These are phyloP conservation scores for Mesitornis unicolor DNA, from an alignment of 2,113 vertebrate genomes.

Conservation along the genomic window DNA sequence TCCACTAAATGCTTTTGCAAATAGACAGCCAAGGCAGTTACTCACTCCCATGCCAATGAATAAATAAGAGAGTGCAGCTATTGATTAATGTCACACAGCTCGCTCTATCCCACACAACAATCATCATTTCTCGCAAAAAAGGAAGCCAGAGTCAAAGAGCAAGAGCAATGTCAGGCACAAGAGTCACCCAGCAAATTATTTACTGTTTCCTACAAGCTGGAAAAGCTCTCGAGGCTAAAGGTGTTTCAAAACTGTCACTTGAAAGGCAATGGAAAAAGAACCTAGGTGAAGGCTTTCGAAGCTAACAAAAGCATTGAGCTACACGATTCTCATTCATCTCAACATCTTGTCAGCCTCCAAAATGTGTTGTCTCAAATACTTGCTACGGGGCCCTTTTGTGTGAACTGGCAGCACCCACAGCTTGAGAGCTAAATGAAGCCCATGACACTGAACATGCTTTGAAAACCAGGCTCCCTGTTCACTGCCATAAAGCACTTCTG, in stretches of 20 bases:
- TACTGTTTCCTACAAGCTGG: conserved; percentile 33
- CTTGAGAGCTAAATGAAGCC: neutral
- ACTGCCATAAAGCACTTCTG: neutral
- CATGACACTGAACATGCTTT: neutral
- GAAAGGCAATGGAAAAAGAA: conserved; percentile 7
- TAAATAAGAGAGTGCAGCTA: conserved; percentile 56
- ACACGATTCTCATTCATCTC: neutral
- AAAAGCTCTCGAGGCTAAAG: conserved; percentile 42
- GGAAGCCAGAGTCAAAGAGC: conserved; percentile 44
- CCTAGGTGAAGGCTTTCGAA: conserved; percentile 1
- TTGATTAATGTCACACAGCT: conserved; percentile 53
- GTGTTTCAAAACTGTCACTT: conserved; percentile 17
- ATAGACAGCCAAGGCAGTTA: neutral
- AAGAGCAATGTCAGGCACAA: conserved; percentile 34
- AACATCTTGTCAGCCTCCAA: conserved; percentile 22
- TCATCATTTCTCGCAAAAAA: conserved; percentile 40
- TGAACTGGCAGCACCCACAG: neutral
- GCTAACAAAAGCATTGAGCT: neutral
- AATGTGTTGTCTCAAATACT: neutral
- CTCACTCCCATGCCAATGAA: conserved; percentile 38
- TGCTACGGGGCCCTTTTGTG: neutral
- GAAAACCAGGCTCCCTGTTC: neutral
- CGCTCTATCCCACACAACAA: neutral
- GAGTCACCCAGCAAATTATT: conserved; percentile 61
- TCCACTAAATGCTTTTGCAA: neutral